These are phyloP conservation scores for Diogma glabrata DNA, from an alignment of 2,888 invertebrate species.

Conservation along the genomic window DNA sequence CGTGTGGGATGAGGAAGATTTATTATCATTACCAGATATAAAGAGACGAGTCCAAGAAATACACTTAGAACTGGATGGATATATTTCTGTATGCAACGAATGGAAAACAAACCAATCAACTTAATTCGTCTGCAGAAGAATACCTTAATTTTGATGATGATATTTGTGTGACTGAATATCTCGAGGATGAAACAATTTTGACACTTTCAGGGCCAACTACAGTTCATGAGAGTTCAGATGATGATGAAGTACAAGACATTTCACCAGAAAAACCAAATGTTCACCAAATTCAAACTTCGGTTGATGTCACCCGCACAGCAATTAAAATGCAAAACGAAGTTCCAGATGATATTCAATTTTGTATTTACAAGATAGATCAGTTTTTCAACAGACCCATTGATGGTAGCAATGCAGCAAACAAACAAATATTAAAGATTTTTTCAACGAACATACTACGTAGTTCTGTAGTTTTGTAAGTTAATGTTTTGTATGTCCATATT, in stretches of 20 bases:
- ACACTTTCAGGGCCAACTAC: background rate
- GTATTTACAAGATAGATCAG: background rate
- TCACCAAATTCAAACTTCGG: background rate
- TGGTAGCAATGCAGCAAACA: background rate
- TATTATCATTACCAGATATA: background rate
- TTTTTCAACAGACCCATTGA: background rate
- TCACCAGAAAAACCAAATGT: background rate
- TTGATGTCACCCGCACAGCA: background rate
- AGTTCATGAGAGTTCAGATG: background rate
- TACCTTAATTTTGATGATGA: background rate
- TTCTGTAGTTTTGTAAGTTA: no score
- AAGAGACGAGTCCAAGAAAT: background rate
- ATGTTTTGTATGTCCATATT: no score
- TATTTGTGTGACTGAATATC: background rate
- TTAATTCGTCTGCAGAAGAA: background rate
- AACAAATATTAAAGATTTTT: no score
- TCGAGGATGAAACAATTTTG: background rate
- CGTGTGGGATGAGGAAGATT: background rate
- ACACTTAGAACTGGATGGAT: background rate
- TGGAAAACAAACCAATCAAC: background rate
- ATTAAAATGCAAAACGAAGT: background rate
- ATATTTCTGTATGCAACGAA: background rate
- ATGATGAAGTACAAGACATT: background rate
- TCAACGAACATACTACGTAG: no score
- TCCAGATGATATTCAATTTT: background rate